Conservation (phyloP, 2,888 invertebrate genomes). For the Isoperla grammatica region DNA sequence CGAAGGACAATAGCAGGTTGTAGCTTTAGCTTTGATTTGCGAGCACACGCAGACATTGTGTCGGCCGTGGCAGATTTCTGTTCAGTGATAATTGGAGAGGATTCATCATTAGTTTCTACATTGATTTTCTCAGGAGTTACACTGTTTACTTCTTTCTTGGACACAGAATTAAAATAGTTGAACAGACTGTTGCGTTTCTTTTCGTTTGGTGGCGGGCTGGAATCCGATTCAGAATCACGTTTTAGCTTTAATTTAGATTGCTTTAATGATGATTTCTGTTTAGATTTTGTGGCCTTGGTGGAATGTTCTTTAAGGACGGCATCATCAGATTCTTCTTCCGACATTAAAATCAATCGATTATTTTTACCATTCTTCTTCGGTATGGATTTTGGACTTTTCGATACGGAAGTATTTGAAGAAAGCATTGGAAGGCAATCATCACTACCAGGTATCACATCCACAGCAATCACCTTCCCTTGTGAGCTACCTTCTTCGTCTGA, state of each 20-base stretch:
- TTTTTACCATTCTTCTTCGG: not conserved
- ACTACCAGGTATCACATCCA: too few relatives aligned
- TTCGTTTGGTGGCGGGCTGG: not conserved
- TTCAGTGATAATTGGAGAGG: too few relatives aligned
- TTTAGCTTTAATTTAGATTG: slow-evolving; percentile 5
- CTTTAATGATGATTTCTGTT: not conserved
- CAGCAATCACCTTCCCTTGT: too few relatives aligned
- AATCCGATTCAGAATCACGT: not conserved
- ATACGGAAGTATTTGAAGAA: too few relatives aligned
- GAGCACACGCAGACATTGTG: too few relatives aligned
- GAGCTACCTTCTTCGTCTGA: slow-evolving; percentile 11
- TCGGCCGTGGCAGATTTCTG: too few relatives aligned
- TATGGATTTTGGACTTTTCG: not conserved
- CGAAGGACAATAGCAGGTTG: too few relatives aligned
- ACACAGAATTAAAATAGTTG: slow-evolving; percentile 53
- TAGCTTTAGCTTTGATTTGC: too few relatives aligned
- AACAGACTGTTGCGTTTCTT: slow-evolving; percentile 54
- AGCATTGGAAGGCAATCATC: too few relatives aligned
- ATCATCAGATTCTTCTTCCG: not conserved
- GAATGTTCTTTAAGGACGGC: not conserved
- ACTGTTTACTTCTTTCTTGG: slow-evolving; percentile 39
- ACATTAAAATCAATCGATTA: not conserved
- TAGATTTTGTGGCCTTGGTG: not conserved
- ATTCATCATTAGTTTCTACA: too few relatives aligned
- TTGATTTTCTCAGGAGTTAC: too few relatives aligned